These are phyloP conservation scores for Neotragus pygmaeus DNA, from an alignment of 2,113 vertebrate genomes.

Conservation along the genomic window DNA sequence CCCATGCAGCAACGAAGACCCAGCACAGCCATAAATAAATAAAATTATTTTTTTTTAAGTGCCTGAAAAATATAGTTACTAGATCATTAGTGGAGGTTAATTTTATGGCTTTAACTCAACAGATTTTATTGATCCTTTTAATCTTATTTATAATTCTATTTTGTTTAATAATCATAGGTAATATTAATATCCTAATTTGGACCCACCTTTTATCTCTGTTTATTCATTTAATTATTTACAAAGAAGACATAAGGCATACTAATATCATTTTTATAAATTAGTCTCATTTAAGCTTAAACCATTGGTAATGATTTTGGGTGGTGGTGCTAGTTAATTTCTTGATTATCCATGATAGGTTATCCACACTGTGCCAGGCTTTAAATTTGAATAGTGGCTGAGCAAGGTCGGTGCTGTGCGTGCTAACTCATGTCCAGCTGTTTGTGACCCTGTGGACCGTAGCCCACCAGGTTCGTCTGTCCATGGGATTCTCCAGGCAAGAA, in stretches of 20 bases:
- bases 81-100: not conserved
- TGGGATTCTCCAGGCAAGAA: not conserved
- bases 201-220: constrained; percentile 55
- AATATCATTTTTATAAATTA: constrained; percentile 34
- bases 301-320: constrained; percentile 49
- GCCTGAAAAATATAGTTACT: constrained; percentile 2
- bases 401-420: not conserved
- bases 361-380: not conserved
- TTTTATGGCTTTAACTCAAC: not conserved
- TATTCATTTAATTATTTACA: constrained; percentile 56
- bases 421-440: not conserved
- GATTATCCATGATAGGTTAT: not conserved
- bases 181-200: constrained; percentile 55
- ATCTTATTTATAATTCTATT: constrained; percentile 31
- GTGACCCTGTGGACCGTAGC: not conserved
- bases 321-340: not conserved
- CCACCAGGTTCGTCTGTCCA: not conserved
- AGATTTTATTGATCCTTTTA: constrained; percentile 36
- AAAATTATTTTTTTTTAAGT: too few relatives aligned
- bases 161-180: constrained; percentile 54
- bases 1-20: not conserved
- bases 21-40: not conserved
- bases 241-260: constrained; percentile 53
- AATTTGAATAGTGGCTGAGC: not conserved
- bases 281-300: constrained; percentile 59